Base-by-base conservation (phyloP, 2,797 vertebrate species). In the Sus cebifrons region DNA sequence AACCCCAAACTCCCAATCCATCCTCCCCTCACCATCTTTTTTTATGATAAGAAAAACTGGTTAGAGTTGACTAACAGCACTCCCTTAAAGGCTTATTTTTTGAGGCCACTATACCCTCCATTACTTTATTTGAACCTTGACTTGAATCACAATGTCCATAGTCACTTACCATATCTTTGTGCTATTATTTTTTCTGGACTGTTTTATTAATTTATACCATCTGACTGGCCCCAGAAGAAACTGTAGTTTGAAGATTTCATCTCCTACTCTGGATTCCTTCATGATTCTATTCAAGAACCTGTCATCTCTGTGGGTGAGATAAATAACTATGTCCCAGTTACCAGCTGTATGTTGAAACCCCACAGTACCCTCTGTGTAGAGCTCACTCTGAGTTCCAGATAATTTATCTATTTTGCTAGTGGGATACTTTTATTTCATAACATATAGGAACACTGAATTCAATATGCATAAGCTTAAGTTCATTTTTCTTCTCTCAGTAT, bases 201-300 rank as follows among this genome's bases (percentile, higher is more conserved):
- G 1, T 40, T 85, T 54, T 52, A 82, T 78, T 83, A 44, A 36
- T 44, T 64, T 70, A n/a, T 17, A 60, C 12, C 12, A 91, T 12
- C n/a, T 83, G 44, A 71, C 18, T 10, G 6, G 6, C 25, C 13
- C 13, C 36, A 68, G 62, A 56, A 85, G 77, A 86, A 67, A 40
- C 8, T 6, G 58, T 32, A 73, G 27, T 85, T 85, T 74, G 27
- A 64, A 92, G 77, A 84, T 58, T 85, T 49, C 29, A 81, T 44
- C 52, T 86, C 18, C 15, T 71, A 15, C 8, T 40, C 71, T 56
- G 27, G 18, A 81, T 62, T 40, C 17, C 27, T 89, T 82, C 52
- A 36, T 52, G 62, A 74, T 74, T 85, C 4, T 70, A 11, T 49
- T 83, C 3, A 62, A 56, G 56, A 77, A 68, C 0, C 9, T 73